These are phyloP conservation scores for Pampus argenteus DNA, from an alignment of 2,797 vertebrate species.

Conservation along the genomic window DNA sequence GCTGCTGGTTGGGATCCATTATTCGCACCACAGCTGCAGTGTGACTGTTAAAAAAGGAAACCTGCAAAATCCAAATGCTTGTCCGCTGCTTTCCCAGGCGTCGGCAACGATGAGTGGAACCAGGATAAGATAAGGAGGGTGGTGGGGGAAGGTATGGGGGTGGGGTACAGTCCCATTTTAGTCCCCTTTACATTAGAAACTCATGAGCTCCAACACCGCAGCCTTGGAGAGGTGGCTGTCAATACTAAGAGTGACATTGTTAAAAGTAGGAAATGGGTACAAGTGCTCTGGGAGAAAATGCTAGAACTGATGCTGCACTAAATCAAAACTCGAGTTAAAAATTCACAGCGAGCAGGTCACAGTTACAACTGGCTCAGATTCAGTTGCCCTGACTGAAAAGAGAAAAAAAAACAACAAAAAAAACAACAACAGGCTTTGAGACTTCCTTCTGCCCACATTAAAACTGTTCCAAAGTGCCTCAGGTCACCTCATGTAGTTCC, in stretches of 20 bases:
- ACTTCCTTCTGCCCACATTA: neutral
- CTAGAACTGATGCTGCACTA: slow-evolving; percentile 13
- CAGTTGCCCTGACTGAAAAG: slow-evolving; percentile 25
- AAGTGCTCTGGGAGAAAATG: slow-evolving; percentile 51
- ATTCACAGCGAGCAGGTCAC: slow-evolving; percentile 19
- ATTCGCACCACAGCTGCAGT: slow-evolving; percentile 23
- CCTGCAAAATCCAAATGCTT: slow-evolving; percentile 1
- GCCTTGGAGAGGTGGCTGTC: slow-evolving; percentile 14
- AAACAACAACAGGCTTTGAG: neutral
- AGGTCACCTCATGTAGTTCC: slow-evolving; percentile 3
- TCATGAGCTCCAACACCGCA: slow-evolving; percentile 22
- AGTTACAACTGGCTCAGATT: slow-evolving; percentile 14
- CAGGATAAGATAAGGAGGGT: neutral
- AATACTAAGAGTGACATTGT: slow-evolving; percentile 17
- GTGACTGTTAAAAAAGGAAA: slow-evolving; percentile 9
- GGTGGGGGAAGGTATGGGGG: no score
- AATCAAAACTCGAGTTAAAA: neutral
- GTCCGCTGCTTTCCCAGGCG: slow-evolving; percentile 6
- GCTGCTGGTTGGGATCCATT: slow-evolving; percentile 6
- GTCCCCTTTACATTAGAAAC: slow-evolving; percentile 37
- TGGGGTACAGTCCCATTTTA: neutral
- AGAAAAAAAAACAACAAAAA: neutral
- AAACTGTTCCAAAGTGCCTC: slow-evolving; percentile 3
- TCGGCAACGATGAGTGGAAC: slow-evolving; percentile 10
- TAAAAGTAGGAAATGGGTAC: slow-evolving; percentile 24